Percentiles rank a stretch among this genome's conserved stretches.
Conservation (phyloP, 1,140 invertebrate genomes). For the Drosophila seguyi region DNA sequence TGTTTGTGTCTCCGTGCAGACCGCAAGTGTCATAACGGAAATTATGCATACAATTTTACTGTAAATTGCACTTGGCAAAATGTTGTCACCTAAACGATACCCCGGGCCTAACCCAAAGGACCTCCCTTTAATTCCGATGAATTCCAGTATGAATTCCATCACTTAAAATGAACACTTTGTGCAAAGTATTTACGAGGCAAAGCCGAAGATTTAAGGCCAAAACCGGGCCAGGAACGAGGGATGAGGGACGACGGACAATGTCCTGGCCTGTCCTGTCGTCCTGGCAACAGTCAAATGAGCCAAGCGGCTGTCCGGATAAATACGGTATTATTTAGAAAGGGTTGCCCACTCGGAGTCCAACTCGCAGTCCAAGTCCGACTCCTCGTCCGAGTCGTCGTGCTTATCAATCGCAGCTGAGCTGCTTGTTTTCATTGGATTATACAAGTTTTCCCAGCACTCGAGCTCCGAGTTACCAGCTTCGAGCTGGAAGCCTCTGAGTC, state of each 20-base stretch:
- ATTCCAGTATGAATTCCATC: slow-evolving; percentile 13
- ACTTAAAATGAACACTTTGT: slow-evolving; percentile 23
- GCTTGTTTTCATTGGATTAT: slow-evolving; percentile 80
- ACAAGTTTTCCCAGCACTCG: slow-evolving; percentile 60
- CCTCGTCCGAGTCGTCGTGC: slow-evolving; percentile 43
- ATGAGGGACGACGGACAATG: not conserved
- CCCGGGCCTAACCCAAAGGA: not conserved
- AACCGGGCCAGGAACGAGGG: slow-evolving; percentile 1
- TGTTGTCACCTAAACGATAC: slow-evolving; percentile 33
- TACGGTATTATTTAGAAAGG: not conserved
- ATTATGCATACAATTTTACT: slow-evolving; percentile 79
- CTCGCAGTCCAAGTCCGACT: slow-evolving; percentile 15
- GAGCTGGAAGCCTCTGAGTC: too few relatives aligned
- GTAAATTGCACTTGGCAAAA: slow-evolving; percentile 70
- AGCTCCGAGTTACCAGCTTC: not conserved
- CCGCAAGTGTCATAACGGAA: slow-evolving; percentile 77
- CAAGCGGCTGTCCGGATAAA: slow-evolving; percentile 40
- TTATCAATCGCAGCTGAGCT: slow-evolving; percentile 77
- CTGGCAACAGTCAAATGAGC: slow-evolving; percentile 44
- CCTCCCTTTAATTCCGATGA: not conserved
- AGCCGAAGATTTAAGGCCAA: slow-evolving; percentile 31
- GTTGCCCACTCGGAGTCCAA: not conserved
- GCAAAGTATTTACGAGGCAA: slow-evolving; percentile 41
- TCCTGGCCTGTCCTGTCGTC: slow-evolving; percentile 8
- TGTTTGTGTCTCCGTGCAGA: slow-evolving; percentile 17